These are phyloP conservation scores for Eucera pruinosa DNA, from an alignment of 2,888 invertebrate species.

Conservation along the genomic window DNA sequence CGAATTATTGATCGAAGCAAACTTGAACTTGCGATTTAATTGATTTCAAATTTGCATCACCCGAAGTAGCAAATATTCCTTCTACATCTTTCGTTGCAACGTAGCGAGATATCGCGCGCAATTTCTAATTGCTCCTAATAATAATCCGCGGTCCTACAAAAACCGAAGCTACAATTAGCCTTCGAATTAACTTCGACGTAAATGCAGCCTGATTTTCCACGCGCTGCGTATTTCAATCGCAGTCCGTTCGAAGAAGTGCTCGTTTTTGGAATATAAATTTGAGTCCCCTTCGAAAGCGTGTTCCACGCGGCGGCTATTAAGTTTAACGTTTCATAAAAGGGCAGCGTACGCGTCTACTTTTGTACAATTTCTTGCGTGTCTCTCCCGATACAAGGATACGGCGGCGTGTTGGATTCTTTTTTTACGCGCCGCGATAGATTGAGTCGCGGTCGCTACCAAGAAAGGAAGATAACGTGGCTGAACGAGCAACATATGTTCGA, in stretches of 20 bases:
- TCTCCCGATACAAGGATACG: background rate
- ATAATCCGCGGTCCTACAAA: too few relatives aligned
- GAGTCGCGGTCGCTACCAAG: background rate
- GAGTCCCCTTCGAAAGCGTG: background rate
- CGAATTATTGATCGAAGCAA: too few relatives aligned
- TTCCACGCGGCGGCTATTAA: background rate
- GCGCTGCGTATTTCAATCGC: too few relatives aligned
- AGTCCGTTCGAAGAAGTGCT: background rate
- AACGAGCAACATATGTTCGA: slow-evolving; percentile 25
- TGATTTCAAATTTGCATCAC: too few relatives aligned
- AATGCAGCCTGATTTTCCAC: too few relatives aligned
- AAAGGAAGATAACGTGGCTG: background rate
- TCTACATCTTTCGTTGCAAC: too few relatives aligned
- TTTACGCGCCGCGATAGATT: background rate
- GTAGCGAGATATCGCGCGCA: too few relatives aligned
- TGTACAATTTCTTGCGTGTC: background rate
- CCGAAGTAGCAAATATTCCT: too few relatives aligned
- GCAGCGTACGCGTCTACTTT: background rate
- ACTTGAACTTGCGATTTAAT: too few relatives aligned
- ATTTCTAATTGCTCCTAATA: too few relatives aligned
- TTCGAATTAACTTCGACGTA: too few relatives aligned
- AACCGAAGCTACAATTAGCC: too few relatives aligned
- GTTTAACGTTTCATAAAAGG: background rate
- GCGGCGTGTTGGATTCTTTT: background rate
- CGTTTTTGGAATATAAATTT: background rate